phyloP scores from a whole-genome alignment of 2,888 invertebrate genomes.

The Coelopa pilipes region DNA sequence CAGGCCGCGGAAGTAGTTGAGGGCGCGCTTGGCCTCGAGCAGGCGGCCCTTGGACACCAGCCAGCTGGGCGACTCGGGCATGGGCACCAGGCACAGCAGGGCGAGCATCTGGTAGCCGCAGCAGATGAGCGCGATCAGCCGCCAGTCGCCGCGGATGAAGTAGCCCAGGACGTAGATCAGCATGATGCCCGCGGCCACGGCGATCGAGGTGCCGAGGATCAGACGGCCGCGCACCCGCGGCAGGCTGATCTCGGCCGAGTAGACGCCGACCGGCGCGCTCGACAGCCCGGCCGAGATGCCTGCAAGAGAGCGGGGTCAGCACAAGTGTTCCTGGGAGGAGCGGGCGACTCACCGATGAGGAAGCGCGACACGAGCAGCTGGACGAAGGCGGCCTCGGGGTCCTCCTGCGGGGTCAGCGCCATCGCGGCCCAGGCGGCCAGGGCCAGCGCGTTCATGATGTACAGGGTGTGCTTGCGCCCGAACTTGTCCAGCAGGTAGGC shows the following conservation, averaged over 20 bases:
- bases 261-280: slow-evolving; percentile 64
- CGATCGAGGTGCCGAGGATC: slow-evolving; percentile 73
- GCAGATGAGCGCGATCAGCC: slow-evolving; percentile 59
- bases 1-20: slow-evolving; percentile 73
- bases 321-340: not conserved
- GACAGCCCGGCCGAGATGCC: slow-evolving; percentile 62
- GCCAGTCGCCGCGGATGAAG: slow-evolving; percentile 63
- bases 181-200: slow-evolving; percentile 74
- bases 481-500: slow-evolving; percentile 61
- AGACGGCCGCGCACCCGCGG: slow-evolving; percentile 75
- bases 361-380: slow-evolving; percentile 63
- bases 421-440: slow-evolving; percentile 62
- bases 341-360: slow-evolving; percentile 57
- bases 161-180: slow-evolving; percentile 73
- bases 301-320: slow-evolving; percentile 33
- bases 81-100: slow-evolving; percentile 68
- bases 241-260: slow-evolving; percentile 65
- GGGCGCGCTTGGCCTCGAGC: slow-evolving; percentile 71
- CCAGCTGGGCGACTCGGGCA: slow-evolving; percentile 79
- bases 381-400: slow-evolving; percentile 51
- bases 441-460: slow-evolving; percentile 58
- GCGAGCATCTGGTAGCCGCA: slow-evolving; percentile 60
- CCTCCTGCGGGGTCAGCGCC: slow-evolving; percentile 55
- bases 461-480: slow-evolving; percentile 61
- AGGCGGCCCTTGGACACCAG: slow-evolving; percentile 71